phyloP scores from a whole-genome alignment of 2,888 invertebrate genomes.

The Nomada fucata region DNA sequence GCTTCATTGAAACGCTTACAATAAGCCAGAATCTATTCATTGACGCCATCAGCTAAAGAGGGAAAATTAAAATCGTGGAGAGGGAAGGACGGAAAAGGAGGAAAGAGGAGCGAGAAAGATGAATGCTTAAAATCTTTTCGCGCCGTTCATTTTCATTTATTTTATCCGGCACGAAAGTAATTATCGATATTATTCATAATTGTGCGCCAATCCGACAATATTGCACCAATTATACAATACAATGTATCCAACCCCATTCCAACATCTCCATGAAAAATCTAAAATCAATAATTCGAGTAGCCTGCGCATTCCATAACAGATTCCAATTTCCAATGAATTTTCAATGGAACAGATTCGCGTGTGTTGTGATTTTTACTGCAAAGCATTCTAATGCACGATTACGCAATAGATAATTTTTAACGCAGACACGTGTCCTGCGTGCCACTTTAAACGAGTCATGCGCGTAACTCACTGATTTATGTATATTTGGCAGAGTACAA shows the following conservation, averaged over 20 bases:
- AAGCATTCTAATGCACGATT: not conserved
- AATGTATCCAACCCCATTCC: too few relatives aligned
- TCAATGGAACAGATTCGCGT: not conserved
- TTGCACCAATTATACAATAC: too few relatives aligned
- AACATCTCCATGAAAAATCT: too few relatives aligned
- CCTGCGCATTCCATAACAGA: too few relatives aligned
- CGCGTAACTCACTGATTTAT: not conserved
- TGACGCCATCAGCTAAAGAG: not conserved
- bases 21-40: conserved; percentile 1
- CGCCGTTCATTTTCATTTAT: too few relatives aligned
- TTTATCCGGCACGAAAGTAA: too few relatives aligned
- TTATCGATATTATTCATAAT: too few relatives aligned
- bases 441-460: not conserved
- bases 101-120: too few relatives aligned
- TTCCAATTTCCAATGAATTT: not conserved
- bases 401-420: conserved; percentile 1
- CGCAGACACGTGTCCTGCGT: not conserved
- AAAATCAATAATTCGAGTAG: too few relatives aligned
- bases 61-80: too few relatives aligned
- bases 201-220: too few relatives aligned
- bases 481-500: not conserved
- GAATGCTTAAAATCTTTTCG: not conserved
- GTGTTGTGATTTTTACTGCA: not conserved
- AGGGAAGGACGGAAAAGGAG: too few relatives aligned
- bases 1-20: not conserved